A percentile compares a stretch with the other conserved stretches of the same genome.
These are phyloP conservation scores for Crossocerus cetratus DNA, from an alignment of 2,888 invertebrate genomes.

Conservation along the genomic window DNA sequence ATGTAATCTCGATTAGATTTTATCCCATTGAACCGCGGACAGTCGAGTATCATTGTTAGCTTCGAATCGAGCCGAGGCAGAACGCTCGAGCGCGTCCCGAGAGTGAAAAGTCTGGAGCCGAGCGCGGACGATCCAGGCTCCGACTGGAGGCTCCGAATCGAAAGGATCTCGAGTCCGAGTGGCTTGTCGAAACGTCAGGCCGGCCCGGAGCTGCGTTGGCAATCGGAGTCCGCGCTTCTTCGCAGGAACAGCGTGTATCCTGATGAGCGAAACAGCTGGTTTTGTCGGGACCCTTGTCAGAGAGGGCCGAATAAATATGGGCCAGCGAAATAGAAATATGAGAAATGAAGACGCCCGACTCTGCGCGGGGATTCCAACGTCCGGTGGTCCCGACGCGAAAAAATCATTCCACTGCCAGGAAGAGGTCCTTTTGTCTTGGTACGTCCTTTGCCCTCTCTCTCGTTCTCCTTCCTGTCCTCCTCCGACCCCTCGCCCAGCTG, in stretches of 20 bases:
- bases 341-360: slow-evolving; percentile 30
- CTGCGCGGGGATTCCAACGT: slow-evolving; percentile 35
- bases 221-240: slow-evolving; percentile 51
- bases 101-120: too few relatives aligned
- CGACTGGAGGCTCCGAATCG: too few relatives aligned
- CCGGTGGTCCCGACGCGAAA: slow-evolving; percentile 45
- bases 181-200: slow-evolving; percentile 40
- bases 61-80: not conserved
- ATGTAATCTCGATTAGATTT: too few relatives aligned
- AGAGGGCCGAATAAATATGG: slow-evolving; percentile 54
- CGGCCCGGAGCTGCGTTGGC: slow-evolving; percentile 14
- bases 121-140: too few relatives aligned
- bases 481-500: slow-evolving; percentile 37
- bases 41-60: too few relatives aligned
- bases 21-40: too few relatives aligned
- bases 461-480: not conserved
- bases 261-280: slow-evolving; percentile 44
- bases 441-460: slow-evolving; percentile 5
- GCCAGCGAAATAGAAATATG: slow-evolving; percentile 50
- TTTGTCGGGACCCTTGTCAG: slow-evolving; percentile 50
- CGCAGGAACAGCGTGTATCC: slow-evolving; percentile 34
- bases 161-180: too few relatives aligned
- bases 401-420: slow-evolving; percentile 48
- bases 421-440: slow-evolving; percentile 50
- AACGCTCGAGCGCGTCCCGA: too few relatives aligned